Conservation (phyloP, 2,797 vertebrate species). For the Scyliorhinus canicula region DNA sequence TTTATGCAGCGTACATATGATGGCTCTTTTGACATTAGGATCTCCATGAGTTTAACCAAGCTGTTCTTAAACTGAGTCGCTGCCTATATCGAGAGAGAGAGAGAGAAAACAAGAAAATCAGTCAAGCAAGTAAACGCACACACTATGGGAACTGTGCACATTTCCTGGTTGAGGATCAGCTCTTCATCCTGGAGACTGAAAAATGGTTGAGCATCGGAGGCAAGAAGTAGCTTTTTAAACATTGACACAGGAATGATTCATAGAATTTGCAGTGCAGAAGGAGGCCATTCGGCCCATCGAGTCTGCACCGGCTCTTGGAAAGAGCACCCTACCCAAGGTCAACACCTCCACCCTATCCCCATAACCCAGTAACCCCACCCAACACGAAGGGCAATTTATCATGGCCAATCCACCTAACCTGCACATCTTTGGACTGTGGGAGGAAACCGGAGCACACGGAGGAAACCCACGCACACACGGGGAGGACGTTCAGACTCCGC, state of each 20-base stretch:
- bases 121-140: not conserved
- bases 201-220: not conserved
- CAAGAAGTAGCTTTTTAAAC: not conserved
- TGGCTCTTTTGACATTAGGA: constrained; percentile 96
- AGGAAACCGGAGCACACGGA: too few species aligned
- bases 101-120: not conserved
- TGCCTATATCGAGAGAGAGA: constrained; percentile 59
- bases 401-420: too few species aligned
- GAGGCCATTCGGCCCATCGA: too few species aligned
- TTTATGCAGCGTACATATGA: constrained; percentile 97
- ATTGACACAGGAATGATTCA: not conserved
- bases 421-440: too few species aligned
- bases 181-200: not conserved
- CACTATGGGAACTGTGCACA: not conserved
- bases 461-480: too few species aligned
- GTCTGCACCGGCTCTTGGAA: too few species aligned
- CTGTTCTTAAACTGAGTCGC: constrained; percentile 97
- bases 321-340: too few species aligned
- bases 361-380: too few species aligned
- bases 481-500: too few species aligned
- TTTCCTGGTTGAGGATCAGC: not conserved
- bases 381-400: too few species aligned
- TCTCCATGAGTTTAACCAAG: constrained; percentile 91
- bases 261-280: too few species aligned
- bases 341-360: too few species aligned